phyloP scores from a whole-genome alignment of 2,797 vertebrate species.

The Myotis findleyi region DNA sequence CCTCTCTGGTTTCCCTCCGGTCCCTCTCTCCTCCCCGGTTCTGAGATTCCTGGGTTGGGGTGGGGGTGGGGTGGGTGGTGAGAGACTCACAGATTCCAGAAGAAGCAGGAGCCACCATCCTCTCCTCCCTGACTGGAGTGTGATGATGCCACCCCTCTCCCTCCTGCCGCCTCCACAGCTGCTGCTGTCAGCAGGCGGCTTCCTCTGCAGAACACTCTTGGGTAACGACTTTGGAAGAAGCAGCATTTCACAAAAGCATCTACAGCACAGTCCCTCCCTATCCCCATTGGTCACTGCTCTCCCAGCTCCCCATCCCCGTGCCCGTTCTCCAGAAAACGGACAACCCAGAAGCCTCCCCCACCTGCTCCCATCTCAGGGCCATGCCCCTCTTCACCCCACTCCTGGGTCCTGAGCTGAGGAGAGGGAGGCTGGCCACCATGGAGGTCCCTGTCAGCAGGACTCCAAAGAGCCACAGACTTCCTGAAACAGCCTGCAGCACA shows the following conservation, averaged over 20 bases:
- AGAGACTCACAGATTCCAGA: conserved; percentile 41
- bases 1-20: neutral
- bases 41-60: neutral
- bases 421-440: neutral
- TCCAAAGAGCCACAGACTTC: neutral
- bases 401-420: neutral
- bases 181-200: conserved; percentile 62
- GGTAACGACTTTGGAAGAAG: conserved; percentile 48
- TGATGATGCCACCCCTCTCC: conserved; percentile 44
- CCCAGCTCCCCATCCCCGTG: too few relatives aligned
- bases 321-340: neutral
- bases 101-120: neutral
- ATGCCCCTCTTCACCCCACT: neutral
- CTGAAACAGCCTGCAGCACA: neutral
- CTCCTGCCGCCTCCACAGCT: conserved; percentile 60
- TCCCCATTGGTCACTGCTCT: neutral
- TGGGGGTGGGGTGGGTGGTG: neutral
- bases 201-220: conserved; percentile 34
- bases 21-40: neutral
- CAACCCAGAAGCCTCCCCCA: neutral
- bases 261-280: neutral
- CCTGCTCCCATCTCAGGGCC: neutral
- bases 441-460: too few relatives aligned
- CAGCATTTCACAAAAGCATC: neutral
- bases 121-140: neutral